These are phyloP conservation scores for Darevskia nairensis DNA, from an alignment of 2,797 vertebrate genomes.

Conservation along the genomic window DNA sequence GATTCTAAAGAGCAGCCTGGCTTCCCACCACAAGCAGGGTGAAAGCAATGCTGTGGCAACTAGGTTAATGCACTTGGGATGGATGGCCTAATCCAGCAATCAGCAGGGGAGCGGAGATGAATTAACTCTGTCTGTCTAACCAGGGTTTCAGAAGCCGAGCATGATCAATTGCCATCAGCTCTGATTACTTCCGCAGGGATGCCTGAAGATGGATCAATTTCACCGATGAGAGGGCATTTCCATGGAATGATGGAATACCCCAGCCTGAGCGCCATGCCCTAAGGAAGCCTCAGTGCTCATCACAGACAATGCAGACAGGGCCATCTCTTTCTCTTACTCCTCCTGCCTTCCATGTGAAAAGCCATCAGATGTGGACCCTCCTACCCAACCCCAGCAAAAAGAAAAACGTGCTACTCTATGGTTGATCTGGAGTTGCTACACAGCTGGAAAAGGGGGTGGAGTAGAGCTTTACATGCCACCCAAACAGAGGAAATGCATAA, in stretches of 20 bases:
- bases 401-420: background rate
- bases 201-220: constrained; percentile 72
- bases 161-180: constrained; percentile 76
- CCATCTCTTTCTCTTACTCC: background rate
- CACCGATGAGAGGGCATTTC: constrained; percentile 66
- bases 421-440: background rate
- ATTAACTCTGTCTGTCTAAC: constrained; percentile 64
- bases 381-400: background rate
- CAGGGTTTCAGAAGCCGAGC: constrained; percentile 54
- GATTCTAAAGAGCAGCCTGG: accelerated
- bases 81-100: constrained; percentile 58
- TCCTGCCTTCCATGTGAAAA: background rate
- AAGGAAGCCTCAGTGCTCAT: background rate
- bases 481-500: too few relatives aligned
- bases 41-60: constrained; percentile 14
- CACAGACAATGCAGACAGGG: background rate
- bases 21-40: background rate
- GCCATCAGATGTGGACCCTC: too few relatives aligned
- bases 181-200: constrained; percentile 71
- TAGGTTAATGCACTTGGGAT: constrained; percentile 69
- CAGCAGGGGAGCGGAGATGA: constrained; percentile 64
- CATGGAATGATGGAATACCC: constrained; percentile 63
- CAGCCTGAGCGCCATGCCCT: background rate
- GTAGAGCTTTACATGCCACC: background rate
- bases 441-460: background rate